These are phyloP conservation scores for Colistium nudipinnis DNA, from an alignment of 2,113 vertebrate genomes.

Conservation along the genomic window DNA sequence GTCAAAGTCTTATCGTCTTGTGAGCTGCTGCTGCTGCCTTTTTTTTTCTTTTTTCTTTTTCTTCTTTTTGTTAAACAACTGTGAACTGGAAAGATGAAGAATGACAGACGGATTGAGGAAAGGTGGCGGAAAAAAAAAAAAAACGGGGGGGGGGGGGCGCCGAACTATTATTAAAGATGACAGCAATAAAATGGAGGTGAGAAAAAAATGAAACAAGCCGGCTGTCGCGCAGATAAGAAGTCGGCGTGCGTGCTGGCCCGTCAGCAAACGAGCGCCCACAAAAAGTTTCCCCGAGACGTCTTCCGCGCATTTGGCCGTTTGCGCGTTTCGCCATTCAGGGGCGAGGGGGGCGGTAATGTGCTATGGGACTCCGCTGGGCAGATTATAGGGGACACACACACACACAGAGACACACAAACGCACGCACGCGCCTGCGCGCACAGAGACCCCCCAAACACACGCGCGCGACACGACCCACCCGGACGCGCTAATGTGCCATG, in stretches of 20 bases:
- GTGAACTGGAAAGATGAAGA: slow-evolving; percentile 76
- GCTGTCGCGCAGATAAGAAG: slow-evolving; percentile 48
- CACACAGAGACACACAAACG: no score
- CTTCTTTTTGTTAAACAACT: slow-evolving; percentile 84
- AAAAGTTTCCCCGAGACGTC: slow-evolving; percentile 25
- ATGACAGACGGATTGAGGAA: slow-evolving; percentile 21
- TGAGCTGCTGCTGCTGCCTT: slow-evolving; percentile 82
- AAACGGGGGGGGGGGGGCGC: no score
- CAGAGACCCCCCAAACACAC: no score
- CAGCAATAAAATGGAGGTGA: slow-evolving; percentile 35
- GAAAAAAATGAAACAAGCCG: slow-evolving; percentile 42
- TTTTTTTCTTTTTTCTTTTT: slow-evolving; percentile 84
- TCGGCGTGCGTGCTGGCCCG: slow-evolving; percentile 32
- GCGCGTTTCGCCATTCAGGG: slow-evolving; percentile 15
- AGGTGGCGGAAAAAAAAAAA: not conserved
- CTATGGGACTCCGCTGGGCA: slow-evolving; percentile 16
- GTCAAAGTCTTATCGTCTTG: slow-evolving; percentile 80
- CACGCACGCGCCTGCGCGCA: no score
- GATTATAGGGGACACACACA: slow-evolving; percentile 17
- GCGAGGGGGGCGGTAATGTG: slow-evolving; percentile 14
- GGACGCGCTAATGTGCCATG: no score
- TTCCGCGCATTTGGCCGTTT: slow-evolving; percentile 32
- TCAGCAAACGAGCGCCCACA: slow-evolving; percentile 27
- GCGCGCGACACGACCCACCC: no score
- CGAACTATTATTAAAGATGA: slow-evolving; percentile 44